Percentiles rank a stretch among this genome's conserved stretches.
Evolutionary conservation across 2,888 invertebrate species (phyloP).

Genomic region (Plebejus melissa): DNA sequence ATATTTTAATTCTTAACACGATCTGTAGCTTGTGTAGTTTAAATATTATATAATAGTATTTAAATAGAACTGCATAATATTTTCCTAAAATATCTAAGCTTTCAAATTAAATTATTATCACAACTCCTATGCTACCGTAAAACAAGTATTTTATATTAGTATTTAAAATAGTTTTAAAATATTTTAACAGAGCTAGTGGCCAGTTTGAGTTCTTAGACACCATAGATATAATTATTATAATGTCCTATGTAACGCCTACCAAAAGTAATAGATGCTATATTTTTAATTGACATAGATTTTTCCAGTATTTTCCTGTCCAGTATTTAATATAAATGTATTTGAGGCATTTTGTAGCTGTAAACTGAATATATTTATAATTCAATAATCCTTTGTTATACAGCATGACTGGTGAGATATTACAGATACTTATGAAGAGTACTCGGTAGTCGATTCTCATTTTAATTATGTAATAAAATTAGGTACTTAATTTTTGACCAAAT

Average conservation of each 20-base stretch:
- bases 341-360: slow-evolving; percentile 9
- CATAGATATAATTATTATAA: background rate
- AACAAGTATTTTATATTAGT: slow-evolving; percentile 2
- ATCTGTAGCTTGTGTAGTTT: slow-evolving; percentile 4
- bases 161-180: background rate
- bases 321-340: slow-evolving; percentile 24
- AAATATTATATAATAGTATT: background rate
- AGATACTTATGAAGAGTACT: too few species aligned
- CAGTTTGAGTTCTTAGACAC: slow-evolving; percentile 11
- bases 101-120: background rate
- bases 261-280: slow-evolving; percentile 26
- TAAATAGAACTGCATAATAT: background rate
- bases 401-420: too few species aligned
- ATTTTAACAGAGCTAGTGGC: slow-evolving; percentile 4
- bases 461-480: too few species aligned
- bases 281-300: slow-evolving; percentile 22
- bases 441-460: too few species aligned
- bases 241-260: slow-evolving; percentile 20
- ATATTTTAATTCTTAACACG: slow-evolving; percentile 12
- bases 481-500: too few species aligned
- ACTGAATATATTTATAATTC: background rate
- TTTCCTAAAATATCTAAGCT: background rate
- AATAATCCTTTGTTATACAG: too few species aligned
- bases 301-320: slow-evolving; percentile 28
- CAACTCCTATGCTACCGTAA: slow-evolving; percentile 5